Evolutionary conservation across 2,113 vertebrate genomes (phyloP), one percentile per base, ranked within the genome.

Genomic region (Phaetusa simplex): DNA sequence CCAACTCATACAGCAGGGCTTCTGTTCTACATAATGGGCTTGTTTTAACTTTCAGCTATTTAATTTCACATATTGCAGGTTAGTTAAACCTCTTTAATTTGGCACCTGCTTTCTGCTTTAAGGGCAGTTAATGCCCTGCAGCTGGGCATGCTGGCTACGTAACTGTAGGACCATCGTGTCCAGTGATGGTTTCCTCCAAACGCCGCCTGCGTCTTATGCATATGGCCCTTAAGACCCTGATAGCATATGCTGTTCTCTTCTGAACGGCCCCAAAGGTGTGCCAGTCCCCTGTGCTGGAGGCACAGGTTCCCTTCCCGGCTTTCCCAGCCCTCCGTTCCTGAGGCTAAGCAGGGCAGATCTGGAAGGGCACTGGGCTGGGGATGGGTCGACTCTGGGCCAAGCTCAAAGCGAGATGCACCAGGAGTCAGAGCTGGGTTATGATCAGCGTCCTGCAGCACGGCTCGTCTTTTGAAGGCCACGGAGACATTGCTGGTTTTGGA

Each of bases 381-480:
- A 1, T 66, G 43, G 27, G 19, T 17, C n/a, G 29, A 2, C 3
- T 24, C 24, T 22, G 2, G 18, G 29, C 32, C 0, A 0, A 10
- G 45, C 34, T 69, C 1, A 2, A 79, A 32, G 27, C 0, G 0
- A 42, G 61, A 17, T 27, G 23, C 23, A 11, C 10, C 34, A 21
- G 34, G 29, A 49, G 1, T 3, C 5, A 17, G 53, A 61, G 53
- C 18, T 36, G 80, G 29, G 27, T 58, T 64, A 14, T 0, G 1
- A 1, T 2, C 26, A 21, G 16, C 2, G 0, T 16, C 30, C 14
- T 69, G 18, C 27, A 40, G 8, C 23, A 19, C 0, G 0, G 16
- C 23, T 83, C 7, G 34, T 47, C 14, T 66, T 81, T 27, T 43
- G 58, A 86, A 72, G 49, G 55, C 17, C 34, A 27, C 3, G 15